A percentile compares a stretch with the other conserved stretches of the same genome.
phyloP scores from a whole-genome alignment of 2,797 vertebrate species.

The Pogonophryne albipinna region DNA sequence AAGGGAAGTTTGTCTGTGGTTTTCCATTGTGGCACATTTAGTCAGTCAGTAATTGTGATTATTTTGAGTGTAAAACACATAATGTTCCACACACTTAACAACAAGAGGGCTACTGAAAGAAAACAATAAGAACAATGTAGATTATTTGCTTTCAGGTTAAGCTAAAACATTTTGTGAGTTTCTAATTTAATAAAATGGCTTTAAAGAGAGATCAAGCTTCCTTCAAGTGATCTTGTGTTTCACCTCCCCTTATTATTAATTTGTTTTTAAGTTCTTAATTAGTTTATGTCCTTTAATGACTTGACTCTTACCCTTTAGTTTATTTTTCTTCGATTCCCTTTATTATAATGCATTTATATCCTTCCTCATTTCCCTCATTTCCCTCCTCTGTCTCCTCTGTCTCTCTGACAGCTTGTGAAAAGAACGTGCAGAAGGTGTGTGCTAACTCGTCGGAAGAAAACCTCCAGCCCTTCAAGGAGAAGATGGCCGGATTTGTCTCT shows the following conservation, averaged over 20 bases:
- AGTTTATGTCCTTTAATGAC: constrained; percentile 3
- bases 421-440: constrained; percentile 90
- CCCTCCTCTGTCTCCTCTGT: not conserved
- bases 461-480: constrained; percentile 94
- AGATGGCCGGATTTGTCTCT: constrained; percentile 90
- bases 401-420: constrained; percentile 88
- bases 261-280: not conserved
- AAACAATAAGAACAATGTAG: too few relatives aligned
- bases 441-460: constrained; percentile 89
- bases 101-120: not conserved
- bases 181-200: not conserved
- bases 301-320: not conserved
- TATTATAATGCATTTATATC: not conserved
- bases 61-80: not conserved
- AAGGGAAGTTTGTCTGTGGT: not conserved
- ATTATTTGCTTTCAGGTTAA: too few relatives aligned
- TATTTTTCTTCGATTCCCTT: not conserved
- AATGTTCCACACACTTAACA: not conserved
- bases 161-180: not conserved
- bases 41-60: not conserved
- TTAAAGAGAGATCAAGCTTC: not conserved
- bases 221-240: constrained; percentile 28
- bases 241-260: too few relatives aligned
- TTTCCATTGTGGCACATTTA: constrained; percentile 1
- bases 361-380: constrained; percentile 12